Evolutionary conservation across 23 tunicate species (phyloP), one percentile per base, ranked within the genome.

Genomic region (Pegea sp.): DNA sequence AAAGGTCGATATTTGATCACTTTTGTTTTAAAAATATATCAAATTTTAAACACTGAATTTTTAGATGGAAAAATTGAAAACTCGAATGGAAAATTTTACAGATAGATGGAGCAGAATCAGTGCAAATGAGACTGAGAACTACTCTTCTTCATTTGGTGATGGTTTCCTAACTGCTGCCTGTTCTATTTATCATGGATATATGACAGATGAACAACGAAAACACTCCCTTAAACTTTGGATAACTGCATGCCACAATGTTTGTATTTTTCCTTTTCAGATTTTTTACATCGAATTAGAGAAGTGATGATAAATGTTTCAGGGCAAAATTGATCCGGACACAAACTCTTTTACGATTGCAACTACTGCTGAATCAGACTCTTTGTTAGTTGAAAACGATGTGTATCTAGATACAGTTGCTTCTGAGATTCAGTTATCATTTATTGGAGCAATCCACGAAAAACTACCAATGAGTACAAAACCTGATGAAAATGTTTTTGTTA

Each of bases 151-250:
- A 5, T 52, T 73, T 13, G 95, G 95, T 2, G 95, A 84, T 49
- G 48, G 69, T 26, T 23, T 71, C 22, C 46, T 84, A 1, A 52
- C 63, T 1, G 75, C 95, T 31, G 95, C 84, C 38, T 84, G 95
- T 44, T 66, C 61, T 1, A 48, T 67, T 3, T 84, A 84, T 44
- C 71, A 68, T 50, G 84, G 84, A 22, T 34, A 28, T 19, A 38
- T 84, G 26, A 33, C 26, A 4, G 29, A 28, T 13, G 61, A 67
- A 7, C 95, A 84, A 31, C 50, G 81, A 6, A 55, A 44, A 1
- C 42, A 30, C 18, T 57, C 95, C 1, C 46, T 84, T 30, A 20
- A 33, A 5, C 33, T 50, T 11, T 84, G 95, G 95, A 74, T 49
- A 5, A 29, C 59, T 28, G 70, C 66, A 2, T 64, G 64, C 54